Evolutionary conservation across 2,797 vertebrate species (phyloP), one percentile per base, ranked within the genome.

Genomic region (Myotis daubentonii): DNA sequence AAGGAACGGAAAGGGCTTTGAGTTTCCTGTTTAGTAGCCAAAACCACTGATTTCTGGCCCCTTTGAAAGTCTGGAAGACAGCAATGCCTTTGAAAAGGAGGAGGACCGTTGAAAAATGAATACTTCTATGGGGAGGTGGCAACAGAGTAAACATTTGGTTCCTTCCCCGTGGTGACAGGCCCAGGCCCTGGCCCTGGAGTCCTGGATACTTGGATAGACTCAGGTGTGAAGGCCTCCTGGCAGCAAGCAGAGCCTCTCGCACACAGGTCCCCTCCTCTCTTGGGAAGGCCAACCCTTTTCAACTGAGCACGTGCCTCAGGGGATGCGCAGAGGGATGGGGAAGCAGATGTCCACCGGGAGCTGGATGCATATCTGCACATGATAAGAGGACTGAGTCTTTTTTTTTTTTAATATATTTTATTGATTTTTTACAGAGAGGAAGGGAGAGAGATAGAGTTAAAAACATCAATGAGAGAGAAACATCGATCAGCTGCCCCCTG

Each of bases 1-100:
- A 97, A 97, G 85, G 89, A 97, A 95, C 3, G 75, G 95, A 96
- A 97, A 97, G 82, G 87, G 75, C 93, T 96, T 94, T 94, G 66
- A 76, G 76, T 96, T 98, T 97, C 97, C 96, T 96, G 94, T 94
- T 95, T 94, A 90, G 97, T 98, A 84, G 93, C 96, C 97, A 87
- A 97, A 97, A 96, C 97, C 93, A 97, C 11, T 80, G 70, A 88
- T 70, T 97, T 95, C 76, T 97, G 97, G 96, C 92, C 93, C 75
- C 68, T 96, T 70, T 87, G 53, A 83, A 93, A 84, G 88, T 78
- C 85, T 97, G 82, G 80, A 95, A 93, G 90, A 91, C 89, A 91
- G 78, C 19, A 65, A 83, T 51, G 91, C 85, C 80, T 76, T 95
- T 84, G 72, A 57, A 93, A 95, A 71, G 60, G 1, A 80, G 68